Base-by-base conservation (phyloP, 1,140 invertebrate species). In the Drosophila navojoa region DNA sequence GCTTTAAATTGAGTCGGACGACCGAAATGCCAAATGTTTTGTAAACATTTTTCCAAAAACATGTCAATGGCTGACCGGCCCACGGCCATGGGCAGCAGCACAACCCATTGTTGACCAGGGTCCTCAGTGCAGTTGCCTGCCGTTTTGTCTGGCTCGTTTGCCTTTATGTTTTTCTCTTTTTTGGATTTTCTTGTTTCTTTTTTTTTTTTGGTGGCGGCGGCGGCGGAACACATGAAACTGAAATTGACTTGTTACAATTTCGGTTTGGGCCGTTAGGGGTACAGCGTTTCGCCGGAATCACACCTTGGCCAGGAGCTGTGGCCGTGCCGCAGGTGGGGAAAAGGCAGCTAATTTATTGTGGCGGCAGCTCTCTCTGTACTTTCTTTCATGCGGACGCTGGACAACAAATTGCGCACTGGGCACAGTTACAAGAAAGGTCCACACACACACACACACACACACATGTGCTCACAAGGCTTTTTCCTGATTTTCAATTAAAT, bases 31-130 rank as follows among this genome's bases (percentile, higher is more conserved):
- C 68, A 71, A 79, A 72, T 89, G 80, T 89, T 89, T 87, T 89
- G 84, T 89, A 90, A 89, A 89, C 85, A 89, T 71, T 79, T 76
- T 82, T 79, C 80, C 68, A 79, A 84, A 84, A 84, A 76, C 64
- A 76, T 72, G 76, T 79, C 79, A 81, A 81, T 69, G 69, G 78
- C 47, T 42, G 25, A 44, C 27, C 11, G 16, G 35, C 27, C 11
- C 49, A 80, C 59, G 68, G 73, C 13, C 42, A 19, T 22, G 19
- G 19, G 57, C 27, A 29, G 27, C 11, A 22, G 57, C 27, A 5
- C 52, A 52, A 32, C 42, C 40, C 32, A 67, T 70, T 70, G 67
- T 47, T 62, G 60, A 16, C 77, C 59, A 62, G 16, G 62, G 16
- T 52, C 25, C 42, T 58, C 45, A 13, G 38, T 35, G 0, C 54